Evolutionary conservation across 2,888 invertebrate genomes (phyloP).

Genomic region (Leptinotarsa juncta): DNA sequence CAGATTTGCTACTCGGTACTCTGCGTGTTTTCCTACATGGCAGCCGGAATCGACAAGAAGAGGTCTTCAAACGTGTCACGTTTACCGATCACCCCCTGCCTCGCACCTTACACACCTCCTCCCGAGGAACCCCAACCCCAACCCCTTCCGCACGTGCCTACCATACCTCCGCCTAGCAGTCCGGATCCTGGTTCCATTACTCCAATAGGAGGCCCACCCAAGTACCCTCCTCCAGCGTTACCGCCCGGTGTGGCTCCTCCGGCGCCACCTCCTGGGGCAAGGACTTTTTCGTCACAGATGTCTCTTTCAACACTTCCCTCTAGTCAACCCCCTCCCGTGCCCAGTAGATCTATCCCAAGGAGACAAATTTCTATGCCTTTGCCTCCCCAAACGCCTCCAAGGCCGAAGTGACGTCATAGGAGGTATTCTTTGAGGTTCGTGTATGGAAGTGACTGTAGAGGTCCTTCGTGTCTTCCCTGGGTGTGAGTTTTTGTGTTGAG

Average conservation of each 20-base stretch:
- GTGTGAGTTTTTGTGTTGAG: constrained; percentile 43
- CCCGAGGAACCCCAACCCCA: constrained; percentile 35
- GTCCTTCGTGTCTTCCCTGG: constrained; percentile 64
- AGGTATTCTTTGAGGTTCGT: constrained; percentile 63
- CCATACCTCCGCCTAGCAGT: constrained; percentile 43
- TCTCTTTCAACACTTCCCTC: constrained; percentile 45
- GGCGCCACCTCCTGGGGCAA: constrained; percentile 60
- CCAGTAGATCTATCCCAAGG: constrained; percentile 68
- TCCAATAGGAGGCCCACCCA: constrained; percentile 62
- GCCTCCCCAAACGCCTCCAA: constrained; percentile 64
- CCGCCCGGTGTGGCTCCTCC: constrained; percentile 62
- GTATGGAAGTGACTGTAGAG: constrained; percentile 60
- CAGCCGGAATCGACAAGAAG: constrained; percentile 85
- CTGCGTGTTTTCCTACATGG: constrained; percentile 99
- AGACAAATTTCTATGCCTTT: constrained; percentile 64
- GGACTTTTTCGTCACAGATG: constrained; percentile 59
- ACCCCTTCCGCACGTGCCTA: constrained; percentile 35
- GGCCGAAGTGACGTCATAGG: constrained; percentile 63
- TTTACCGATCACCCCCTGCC: constrained; percentile 37
- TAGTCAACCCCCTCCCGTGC: constrained; percentile 69
- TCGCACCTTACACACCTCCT: constrained; percentile 42
- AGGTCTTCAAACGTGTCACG: constrained; percentile 37
- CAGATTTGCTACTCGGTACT: constrained; percentile 99
- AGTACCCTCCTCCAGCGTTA: constrained; percentile 63
- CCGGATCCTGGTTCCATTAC: constrained; percentile 60